phyloP scores from a whole-genome alignment of 2,797 vertebrate genomes.

The Sarcoramphus papa region DNA sequence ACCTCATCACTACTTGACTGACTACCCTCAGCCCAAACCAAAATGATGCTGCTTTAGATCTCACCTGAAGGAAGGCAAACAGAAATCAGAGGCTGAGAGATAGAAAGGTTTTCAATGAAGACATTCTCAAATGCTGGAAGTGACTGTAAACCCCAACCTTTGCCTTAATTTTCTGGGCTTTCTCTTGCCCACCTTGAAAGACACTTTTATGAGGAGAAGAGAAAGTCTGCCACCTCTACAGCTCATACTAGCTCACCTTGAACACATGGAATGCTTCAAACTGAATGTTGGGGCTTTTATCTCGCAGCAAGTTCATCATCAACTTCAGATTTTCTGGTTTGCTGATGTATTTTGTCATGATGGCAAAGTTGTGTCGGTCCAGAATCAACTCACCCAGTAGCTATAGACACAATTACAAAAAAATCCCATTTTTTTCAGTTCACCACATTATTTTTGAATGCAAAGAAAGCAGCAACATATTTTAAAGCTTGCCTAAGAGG shows the following conservation, averaged over 20 bases:
- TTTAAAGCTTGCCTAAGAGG: background rate
- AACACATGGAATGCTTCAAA: constrained; percentile 98
- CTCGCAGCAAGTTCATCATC: constrained; percentile 95
- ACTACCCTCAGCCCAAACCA: background rate
- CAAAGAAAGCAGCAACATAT: background rate
- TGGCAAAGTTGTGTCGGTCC: constrained; percentile 93
- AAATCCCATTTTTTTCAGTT: background rate
- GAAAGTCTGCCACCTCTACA: background rate
- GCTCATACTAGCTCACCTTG: constrained; percentile 78
- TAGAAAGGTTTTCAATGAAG: background rate
- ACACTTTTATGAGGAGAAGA: background rate
- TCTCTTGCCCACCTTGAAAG: background rate
- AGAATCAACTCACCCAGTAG: constrained; percentile 90
- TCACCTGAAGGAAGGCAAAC: background rate
- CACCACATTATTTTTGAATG: background rate
- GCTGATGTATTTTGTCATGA: constrained; percentile 97
- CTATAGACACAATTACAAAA: constrained; percentile 61
- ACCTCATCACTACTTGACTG: background rate
- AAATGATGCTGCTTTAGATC: background rate
- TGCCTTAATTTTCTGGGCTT: background rate
- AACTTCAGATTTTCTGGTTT: constrained; percentile 96
- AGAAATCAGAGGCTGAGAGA: background rate
- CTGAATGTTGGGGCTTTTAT: constrained; percentile 96
- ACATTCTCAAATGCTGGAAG: background rate
- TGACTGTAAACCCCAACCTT: background rate